A percentile compares a stretch with the other conserved stretches of the same genome.
Evolutionary conservation across 2,888 invertebrate species (phyloP).

Genomic region (Xestoiulus laeticollis): DNA sequence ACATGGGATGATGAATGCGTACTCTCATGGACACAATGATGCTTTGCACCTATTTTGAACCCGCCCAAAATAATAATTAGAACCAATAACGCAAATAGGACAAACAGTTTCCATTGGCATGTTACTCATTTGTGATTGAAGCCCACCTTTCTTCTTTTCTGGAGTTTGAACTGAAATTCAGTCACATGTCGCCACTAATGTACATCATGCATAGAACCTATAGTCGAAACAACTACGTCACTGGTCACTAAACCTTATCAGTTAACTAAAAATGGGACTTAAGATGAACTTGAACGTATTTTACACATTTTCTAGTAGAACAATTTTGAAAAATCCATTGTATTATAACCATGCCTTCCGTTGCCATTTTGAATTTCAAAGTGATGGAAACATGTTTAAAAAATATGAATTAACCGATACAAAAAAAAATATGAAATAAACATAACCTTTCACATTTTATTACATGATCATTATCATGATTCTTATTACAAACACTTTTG

Average conservation of each 20-base stretch:
- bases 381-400: too few species aligned
- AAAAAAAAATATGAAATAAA: too few species aligned
- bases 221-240: neutral
- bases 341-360: too few species aligned
- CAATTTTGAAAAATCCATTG: neutral
- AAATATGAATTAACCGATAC: too few species aligned
- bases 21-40: neutral
- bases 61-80: conserved; percentile 42
- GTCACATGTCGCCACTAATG: neutral
- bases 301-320: neutral
- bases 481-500: too few species aligned
- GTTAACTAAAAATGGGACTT: neutral
- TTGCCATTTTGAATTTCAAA: too few species aligned
- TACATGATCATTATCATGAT: too few species aligned
- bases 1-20: conserved; percentile 11
- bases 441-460: too few species aligned
- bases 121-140: neutral
- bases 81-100: conserved; percentile 45
- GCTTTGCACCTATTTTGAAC: conserved; percentile 3
- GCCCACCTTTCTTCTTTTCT: neutral
- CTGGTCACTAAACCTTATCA: conserved; percentile 28
- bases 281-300: conserved; percentile 7
- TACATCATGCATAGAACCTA: neutral
- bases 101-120: neutral
- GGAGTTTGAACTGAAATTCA: neutral